Evolutionary conservation across 2,113 vertebrate genomes (phyloP), one percentile per base, ranked within the genome.

Genomic region (Recurvirostra avosetta): DNA sequence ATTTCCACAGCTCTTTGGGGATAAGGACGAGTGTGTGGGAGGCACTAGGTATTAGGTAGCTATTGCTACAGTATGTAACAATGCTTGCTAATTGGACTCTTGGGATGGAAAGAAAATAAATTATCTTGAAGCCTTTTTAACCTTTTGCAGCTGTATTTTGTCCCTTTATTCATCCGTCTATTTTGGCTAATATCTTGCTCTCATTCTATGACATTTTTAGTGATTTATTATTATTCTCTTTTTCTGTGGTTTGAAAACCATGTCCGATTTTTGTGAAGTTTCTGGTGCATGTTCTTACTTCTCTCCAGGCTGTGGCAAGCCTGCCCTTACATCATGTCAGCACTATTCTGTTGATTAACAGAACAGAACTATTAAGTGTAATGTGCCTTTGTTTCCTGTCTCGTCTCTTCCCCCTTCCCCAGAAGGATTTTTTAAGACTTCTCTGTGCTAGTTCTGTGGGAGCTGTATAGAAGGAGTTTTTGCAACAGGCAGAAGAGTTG

Each of bases 201-300:
- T 85, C 27, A 30, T 70, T 85, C 47, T 77, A 0, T 88, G 90
- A 79, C 62, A 53, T 36, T 77, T 87, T 90, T 88, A 79, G 62
- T 92, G 80, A 91, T 92, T 94, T 96, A 89, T 92, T 90, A 30
- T 78, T 75, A 65, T 96, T 91, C 79, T 73, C 11, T 55, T 82
- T 91, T 91, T 92, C 59, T 80, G 87, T 88, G 87, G 77, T 90
- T 94, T 91, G 78, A 90, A 96, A 96, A 91, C 58, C 4, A 0
- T 52, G 75, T 73, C 81, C 2, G 6, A 90, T 86, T 91, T 94
- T 90, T 70, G 45, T 90, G 20, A 78, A 90, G 34, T 47, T 91
- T 88, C 67, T 96, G 50, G 21, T 86, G 47, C 21, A 1, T 27
- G 17, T 70, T 95, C 71, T 90, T 92, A 11, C 77, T 95, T 92